These are phyloP conservation scores for Epinephelus cyanopodus DNA, from an alignment of 2,113 vertebrate species.

Conservation along the genomic window DNA sequence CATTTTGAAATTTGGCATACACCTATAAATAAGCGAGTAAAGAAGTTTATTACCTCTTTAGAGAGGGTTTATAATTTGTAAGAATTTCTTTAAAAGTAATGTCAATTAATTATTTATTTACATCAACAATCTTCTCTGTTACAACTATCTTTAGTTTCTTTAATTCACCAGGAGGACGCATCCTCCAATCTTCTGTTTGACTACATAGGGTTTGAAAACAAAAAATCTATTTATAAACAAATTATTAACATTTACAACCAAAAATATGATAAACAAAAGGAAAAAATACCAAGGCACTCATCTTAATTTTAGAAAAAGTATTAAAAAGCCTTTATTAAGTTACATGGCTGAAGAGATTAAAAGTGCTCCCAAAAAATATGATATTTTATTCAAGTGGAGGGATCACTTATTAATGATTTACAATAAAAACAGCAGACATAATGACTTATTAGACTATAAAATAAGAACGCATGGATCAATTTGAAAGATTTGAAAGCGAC, in stretches of 20 bases:
- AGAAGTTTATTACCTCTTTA: no score
- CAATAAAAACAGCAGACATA: neutral
- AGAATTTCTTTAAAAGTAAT: no score
- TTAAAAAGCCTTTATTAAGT: no score
- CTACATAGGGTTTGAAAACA: neutral
- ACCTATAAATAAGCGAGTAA: no score
- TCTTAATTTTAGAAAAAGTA: no score
- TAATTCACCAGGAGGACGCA: neutral
- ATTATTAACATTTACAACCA: neutral
- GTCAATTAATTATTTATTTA: neutral
- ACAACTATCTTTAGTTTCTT: neutral
- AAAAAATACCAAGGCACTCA: no score
- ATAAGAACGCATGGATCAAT: no score
- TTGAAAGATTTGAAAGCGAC: no score
- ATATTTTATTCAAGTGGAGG: no score
- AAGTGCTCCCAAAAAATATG: no score
- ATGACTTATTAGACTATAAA: neutral
- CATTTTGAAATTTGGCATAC: neutral
- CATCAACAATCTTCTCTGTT: neutral
- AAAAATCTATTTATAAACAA: neutral
- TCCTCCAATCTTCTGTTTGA: neutral
- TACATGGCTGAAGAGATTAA: no score
- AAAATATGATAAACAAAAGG: neutral
- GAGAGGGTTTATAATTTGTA: neutral
- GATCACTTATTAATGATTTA: neutral